Evolutionary conservation across 2,797 vertebrate species (phyloP).

Genomic region (Coregonus sp.): DNA sequence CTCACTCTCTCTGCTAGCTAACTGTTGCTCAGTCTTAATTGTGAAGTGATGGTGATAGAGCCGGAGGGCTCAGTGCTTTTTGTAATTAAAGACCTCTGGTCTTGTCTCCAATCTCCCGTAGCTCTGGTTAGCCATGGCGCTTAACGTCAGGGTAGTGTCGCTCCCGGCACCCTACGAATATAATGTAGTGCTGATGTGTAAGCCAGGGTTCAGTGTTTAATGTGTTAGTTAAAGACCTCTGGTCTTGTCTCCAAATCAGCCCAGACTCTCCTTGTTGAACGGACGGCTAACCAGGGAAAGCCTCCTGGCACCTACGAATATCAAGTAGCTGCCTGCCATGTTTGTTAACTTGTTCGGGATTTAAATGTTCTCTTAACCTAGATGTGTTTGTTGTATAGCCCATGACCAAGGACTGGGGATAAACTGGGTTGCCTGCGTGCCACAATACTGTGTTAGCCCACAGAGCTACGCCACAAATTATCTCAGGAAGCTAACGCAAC

Average conservation of each 20-base stretch:
- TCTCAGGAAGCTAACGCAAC: neutral
- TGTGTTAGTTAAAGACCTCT: conserved; percentile 77
- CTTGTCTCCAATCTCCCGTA: too few relatives aligned
- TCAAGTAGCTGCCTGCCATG: conserved; percentile 59
- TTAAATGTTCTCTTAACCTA: neutral
- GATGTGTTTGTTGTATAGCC: neutral
- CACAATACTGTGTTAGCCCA: neutral
- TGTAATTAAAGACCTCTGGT: conserved; percentile 75
- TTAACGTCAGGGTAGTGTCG: too few relatives aligned
- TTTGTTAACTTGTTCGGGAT: conserved; percentile 15
- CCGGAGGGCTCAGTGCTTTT: conserved; percentile 61
- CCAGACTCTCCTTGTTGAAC: conserved; percentile 58
- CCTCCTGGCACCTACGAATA: conserved; percentile 65
- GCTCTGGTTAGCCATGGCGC: too few relatives aligned
- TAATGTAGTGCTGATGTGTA: too few relatives aligned
- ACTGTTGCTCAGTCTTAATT: conserved; percentile 70
- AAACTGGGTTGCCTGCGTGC: neutral
- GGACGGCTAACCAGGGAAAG: conserved; percentile 57
- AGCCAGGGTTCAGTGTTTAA: conserved; percentile 59
- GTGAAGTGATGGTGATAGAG: conserved; percentile 62
- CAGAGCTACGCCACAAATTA: too few relatives aligned
- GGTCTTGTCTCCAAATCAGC: conserved; percentile 74
- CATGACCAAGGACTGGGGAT: neutral
- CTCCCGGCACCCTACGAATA: too few relatives aligned
- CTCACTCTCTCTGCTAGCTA: conserved; percentile 39